phyloP scores from a whole-genome alignment of 2,113 vertebrate species.

The Callaeas wilsoni region DNA sequence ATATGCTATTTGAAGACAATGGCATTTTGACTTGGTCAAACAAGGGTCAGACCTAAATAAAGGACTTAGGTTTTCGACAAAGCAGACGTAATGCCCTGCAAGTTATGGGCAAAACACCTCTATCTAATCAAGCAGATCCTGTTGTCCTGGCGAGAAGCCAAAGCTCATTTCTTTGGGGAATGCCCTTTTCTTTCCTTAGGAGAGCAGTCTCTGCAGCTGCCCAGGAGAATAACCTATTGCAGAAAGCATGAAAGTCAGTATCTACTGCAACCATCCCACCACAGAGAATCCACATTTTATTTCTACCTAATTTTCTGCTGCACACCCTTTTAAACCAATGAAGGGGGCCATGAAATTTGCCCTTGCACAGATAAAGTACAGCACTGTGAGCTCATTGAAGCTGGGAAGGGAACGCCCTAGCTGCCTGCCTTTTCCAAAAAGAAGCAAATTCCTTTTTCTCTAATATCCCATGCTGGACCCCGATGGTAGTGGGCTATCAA shows the following conservation, averaged over 20 bases:
- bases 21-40: not conserved
- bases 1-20: not conserved
- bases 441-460: not conserved
- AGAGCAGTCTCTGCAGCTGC: not conserved
- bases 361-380: not conserved
- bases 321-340: not conserved
- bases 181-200: not conserved
- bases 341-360: not conserved
- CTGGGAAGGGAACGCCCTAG: fast-evolving
- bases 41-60: not conserved
- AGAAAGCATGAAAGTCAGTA: not conserved
- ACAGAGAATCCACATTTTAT: not conserved
- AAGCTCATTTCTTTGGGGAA: not conserved
- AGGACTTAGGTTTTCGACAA: not conserved
- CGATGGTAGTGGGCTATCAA: not conserved
- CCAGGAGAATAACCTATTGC: not conserved
- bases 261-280: not conserved
- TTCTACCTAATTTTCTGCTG: not conserved
- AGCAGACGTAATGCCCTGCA: not conserved
- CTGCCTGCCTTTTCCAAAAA: not conserved
- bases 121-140: not conserved
- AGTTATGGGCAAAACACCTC: not conserved
- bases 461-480: not conserved
- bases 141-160: not conserved
- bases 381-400: not conserved